Base-by-base conservation (phyloP, 2,113 vertebrate genomes). In the Hassar affinis region DNA sequence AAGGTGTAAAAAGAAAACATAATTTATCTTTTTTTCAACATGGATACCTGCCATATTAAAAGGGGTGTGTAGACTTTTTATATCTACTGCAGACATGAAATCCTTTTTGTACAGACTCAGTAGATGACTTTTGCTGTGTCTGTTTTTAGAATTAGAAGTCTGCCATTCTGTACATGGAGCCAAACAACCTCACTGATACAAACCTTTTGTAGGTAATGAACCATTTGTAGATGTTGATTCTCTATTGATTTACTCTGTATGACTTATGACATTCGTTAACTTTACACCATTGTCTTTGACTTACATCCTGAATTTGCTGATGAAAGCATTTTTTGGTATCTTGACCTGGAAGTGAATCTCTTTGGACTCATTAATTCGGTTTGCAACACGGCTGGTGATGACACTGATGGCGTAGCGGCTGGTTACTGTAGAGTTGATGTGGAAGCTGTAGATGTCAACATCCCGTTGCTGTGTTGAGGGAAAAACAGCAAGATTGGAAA, bases 241-340 rank as follows among this genome's bases (percentile, higher is more conserved):
- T 25, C 20, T 25, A 57, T 3, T 61, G n/a, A 27, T 14, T 27
- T 35, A 66, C 20, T 15, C 30, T 33, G 27, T 64, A 12, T 61
- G 10, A 47, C 6, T 47, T 4, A 9, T 5, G 4, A 12, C 8
- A 22, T 0, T 20, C 1, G 1, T 69, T 1, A 0, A 69, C 38
- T n/a, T 47, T 1, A n/a, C 10, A 14, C 10, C 1, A 15, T 22
- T 22, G 38, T 45, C 10, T 45, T 49, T 30, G 80, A 95, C 97
- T 6, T 85, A 98, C 98, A 99, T 96, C 92, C 88, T 95, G 84
- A 99, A 99, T 91, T 95, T 96, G 84, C 94, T 96, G 91, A 99
- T 98, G 93, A 98, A 97, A 87, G 97, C 97, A 7, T 95, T 95
- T 88, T 97, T 99, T 64, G 98, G 97, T 68, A 99, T 96, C 12